phyloP scores from a whole-genome alignment of 1,140 invertebrate genomes.

The Atta cephalotes region DNA sequence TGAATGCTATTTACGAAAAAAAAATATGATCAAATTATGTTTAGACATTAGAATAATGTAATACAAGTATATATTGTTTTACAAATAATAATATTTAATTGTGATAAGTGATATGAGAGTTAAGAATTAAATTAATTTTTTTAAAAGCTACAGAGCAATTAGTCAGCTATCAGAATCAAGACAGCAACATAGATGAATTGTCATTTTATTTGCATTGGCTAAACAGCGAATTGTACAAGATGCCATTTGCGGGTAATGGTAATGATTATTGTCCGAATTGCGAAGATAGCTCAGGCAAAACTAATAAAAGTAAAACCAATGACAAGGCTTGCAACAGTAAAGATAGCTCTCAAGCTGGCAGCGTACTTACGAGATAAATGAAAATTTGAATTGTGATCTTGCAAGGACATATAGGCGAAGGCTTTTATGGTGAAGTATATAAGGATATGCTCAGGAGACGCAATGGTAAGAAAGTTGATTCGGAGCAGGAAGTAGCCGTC shows the following conservation, averaged over 20 bases:
- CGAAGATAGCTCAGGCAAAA: background rate
- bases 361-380: conserved; percentile 82
- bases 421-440: conserved; percentile 91
- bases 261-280: background rate
- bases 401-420: conserved; percentile 89
- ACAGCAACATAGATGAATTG: conserved; percentile 27
- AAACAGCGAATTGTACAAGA: conserved; percentile 9
- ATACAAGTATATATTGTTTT: no score
- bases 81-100: no score
- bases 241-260: background rate
- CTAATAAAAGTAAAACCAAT: conserved; percentile 10
- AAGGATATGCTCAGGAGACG: conserved; percentile 88
- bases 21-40: no score
- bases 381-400: conserved; percentile 87
- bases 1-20: no score
- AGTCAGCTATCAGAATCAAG: conserved; percentile 29
- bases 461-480: conserved; percentile 80
- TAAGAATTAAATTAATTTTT: conserved; percentile 14
- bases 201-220: conserved; percentile 22
- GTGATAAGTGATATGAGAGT: background rate
- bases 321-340: conserved; percentile 54
- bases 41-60: no score
- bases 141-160: conserved; percentile 14
- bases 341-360: conserved; percentile 76
- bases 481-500: conserved; percentile 89